Evolutionary conservation across 1,140 invertebrate genomes (phyloP).

Genomic region (Lepidurus apus): DNA sequence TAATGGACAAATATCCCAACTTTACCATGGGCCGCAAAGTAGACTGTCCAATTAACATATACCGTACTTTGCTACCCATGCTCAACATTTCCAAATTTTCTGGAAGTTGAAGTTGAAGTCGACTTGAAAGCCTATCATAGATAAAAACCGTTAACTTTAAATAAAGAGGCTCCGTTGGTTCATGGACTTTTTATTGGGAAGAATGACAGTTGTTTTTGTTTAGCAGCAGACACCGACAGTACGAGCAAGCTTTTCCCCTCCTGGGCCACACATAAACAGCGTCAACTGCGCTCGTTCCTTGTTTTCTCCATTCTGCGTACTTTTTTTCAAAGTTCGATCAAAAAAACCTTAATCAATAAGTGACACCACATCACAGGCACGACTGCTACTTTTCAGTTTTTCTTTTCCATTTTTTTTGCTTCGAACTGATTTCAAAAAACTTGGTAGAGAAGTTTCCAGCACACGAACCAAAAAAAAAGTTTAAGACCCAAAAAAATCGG

Average conservation of each 20-base stretch:
- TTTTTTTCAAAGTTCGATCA: neutral
- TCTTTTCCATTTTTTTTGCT: neutral
- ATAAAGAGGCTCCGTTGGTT: neutral
- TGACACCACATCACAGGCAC: slow-evolving; percentile 13
- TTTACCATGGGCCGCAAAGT: too few relatives aligned
- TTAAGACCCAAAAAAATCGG: neutral
- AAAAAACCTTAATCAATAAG: neutral
- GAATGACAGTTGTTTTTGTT: slow-evolving; percentile 15
- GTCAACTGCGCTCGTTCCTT: neutral
- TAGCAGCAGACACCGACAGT: neutral
- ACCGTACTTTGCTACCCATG: too few relatives aligned
- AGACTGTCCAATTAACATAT: too few relatives aligned
- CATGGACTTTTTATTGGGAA: slow-evolving; percentile 15
- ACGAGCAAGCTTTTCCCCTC: neutral
- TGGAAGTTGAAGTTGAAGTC: too few relatives aligned
- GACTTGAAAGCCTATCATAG: too few relatives aligned
- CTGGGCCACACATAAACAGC: neutral
- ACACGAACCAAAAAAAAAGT: neutral
- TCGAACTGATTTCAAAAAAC: neutral
- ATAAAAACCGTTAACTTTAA: neutral
- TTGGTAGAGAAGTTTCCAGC: neutral
- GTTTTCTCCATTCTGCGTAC: neutral
- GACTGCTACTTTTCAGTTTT: neutral
- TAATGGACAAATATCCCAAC: too few relatives aligned
- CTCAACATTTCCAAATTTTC: too few relatives aligned